phyloP scores from a whole-genome alignment of 1,140 invertebrate species.

The Drosophila kanapiae region DNA sequence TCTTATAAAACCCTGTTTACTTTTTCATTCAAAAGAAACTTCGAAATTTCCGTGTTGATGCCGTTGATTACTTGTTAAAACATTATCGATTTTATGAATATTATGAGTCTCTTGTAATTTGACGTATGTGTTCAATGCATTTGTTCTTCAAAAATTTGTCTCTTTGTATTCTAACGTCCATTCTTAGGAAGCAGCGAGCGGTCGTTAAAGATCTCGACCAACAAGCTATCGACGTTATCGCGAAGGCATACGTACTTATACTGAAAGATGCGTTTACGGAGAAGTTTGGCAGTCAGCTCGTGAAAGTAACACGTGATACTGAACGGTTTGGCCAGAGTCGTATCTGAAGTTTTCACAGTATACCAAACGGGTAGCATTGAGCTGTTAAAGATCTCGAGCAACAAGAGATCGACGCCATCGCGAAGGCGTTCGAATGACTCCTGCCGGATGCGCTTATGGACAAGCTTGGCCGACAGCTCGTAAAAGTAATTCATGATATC shows the following conservation, averaged over 20 bases:
- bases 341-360: background rate
- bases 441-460: constrained; percentile 13
- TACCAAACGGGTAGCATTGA: background rate
- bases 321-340: constrained; percentile 1
- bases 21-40: no score
- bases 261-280: constrained; percentile 24
- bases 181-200: background rate
- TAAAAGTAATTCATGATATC: constrained; percentile 1
- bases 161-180: no score
- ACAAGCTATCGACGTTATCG: constrained; percentile 15
- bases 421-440: constrained; percentile 14
- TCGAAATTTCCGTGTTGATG: no score
- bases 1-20: no score
- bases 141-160: no score
- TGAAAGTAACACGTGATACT: constrained; percentile 11
- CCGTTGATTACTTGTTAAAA: no score
- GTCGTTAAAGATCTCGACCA: background rate
- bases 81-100: no score
- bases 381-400: constrained; percentile 6
- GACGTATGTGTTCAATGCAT: no score
- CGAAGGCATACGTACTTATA: constrained; percentile 13
- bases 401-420: constrained; percentile 17
- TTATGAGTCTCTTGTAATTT: no score
- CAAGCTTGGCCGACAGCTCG: constrained; percentile 2
- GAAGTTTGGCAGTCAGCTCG: constrained; percentile 4